Base-by-base conservation (phyloP, 1,140 invertebrate species). In the Neodiprion lecontei region DNA sequence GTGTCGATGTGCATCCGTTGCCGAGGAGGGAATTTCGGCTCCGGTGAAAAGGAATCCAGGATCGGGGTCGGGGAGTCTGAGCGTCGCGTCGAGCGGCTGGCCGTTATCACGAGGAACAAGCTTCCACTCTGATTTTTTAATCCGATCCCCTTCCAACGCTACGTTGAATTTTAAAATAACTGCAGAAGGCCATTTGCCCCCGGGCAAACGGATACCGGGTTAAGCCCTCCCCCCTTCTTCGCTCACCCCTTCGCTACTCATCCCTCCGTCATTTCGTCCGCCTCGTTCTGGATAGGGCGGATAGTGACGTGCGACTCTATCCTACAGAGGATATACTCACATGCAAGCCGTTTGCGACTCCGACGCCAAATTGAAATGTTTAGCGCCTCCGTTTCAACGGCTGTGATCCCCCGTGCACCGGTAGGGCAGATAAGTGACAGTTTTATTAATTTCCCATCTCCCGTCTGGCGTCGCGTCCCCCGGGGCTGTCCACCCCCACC, bases 381-480 rank as follows among this genome's bases (percentile, higher is more conserved):
- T 87, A 84, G 81, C 80, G 83, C 81, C 80, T 81, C 53, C 79
- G 81, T 85, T 84, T 85, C 79, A 82, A 77, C 79, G 81, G 81
- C 76, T 80, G 80, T 69, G 80, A 81, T 82, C 79, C 76, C 77
- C 72, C 78, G 76, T 79, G 76, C 78, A 73, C 71, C 28, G 69
- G 77, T 76, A 79, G 83, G 87, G 87, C 85, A 87, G 89, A 91
- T 90, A 92, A 92, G 90, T 92, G 91, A 92, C 91, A 91, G 91
- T 91, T 92, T 92, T 93, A 92, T 93, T 92, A 92, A 92, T 92
- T 92, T 91, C 89, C 88, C 90, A 90, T 90, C 89, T 88, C 87
- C 84, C 84, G 86, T 84, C 86, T 86, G 84, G 79, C 81, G 76
- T 79, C 76, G 74, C 80, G 70, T 74, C 73, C 72, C 78, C 74